These are phyloP conservation scores for Oncorhynchus kisutch DNA, from an alignment of 2,113 vertebrate species.

Conservation along the genomic window DNA sequence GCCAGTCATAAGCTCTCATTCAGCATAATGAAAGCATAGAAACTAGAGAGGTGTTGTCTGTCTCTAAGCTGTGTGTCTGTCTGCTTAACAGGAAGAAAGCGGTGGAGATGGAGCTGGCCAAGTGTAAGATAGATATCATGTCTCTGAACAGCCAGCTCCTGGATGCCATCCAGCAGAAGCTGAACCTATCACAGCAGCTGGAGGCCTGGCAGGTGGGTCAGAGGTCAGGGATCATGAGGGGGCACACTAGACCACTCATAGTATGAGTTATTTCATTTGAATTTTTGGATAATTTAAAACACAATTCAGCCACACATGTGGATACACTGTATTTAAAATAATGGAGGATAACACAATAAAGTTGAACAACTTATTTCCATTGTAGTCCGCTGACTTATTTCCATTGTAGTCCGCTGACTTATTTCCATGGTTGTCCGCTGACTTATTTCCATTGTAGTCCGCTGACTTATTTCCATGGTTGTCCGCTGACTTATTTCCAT, in stretches of 20 bases:
- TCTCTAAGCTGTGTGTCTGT: neutral
- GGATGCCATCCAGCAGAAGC: conserved; percentile 98
- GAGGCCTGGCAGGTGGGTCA: conserved; percentile 97
- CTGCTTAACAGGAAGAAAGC: conserved; percentile 86
- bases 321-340: no score
- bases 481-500: no score
- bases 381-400: no score
- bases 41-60: neutral
- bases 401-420: no score
- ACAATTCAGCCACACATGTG: no score
- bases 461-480: no score
- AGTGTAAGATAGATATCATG: conserved; percentile 97
- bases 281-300: no score
- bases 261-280: no score
- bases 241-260: neutral
- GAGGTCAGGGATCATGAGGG: neutral
- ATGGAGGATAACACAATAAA: no score
- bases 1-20: conserved; percentile 1
- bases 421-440: no score
- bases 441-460: no score
- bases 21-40: neutral
- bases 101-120: conserved; percentile 92
- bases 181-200: conserved; percentile 97
- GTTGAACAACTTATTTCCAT: no score
- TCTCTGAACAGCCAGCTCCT: conserved; percentile 95